Base-by-base conservation (phyloP, 2,113 vertebrate species). In the Cochlearius cochlearius region DNA sequence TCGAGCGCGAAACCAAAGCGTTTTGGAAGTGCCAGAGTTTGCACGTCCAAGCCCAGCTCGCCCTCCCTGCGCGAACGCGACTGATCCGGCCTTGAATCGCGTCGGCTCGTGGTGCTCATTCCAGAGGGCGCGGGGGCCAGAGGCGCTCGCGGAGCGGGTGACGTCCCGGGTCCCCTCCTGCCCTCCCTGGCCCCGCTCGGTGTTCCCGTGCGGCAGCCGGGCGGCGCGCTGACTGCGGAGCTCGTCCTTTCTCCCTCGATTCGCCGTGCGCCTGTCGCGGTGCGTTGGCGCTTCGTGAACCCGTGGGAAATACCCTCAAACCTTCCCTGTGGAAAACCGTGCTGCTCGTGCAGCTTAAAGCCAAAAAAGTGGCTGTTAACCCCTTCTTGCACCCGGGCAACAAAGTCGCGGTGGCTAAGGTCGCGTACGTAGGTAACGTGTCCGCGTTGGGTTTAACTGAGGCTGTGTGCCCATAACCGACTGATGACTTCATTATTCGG, bases 31-130 rank as follows among this genome's bases (percentile, higher is more conserved):
- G 45, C 19, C 12, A 1, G 13, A 4, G 26, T 32, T 52, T 21
- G 49, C 6, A 3, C 0, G 1, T 20, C 1, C 26, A 22, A 1
- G n/a, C 34, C 49, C 14, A 9, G 0, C 14, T n/a, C 0, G 0
- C n/a, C 32, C 10, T 53, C 30, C 25, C 25, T 4, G 19, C 13
- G 26, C 3, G 20, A 47, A 8, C 1, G 41, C 18, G 43, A 27
- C 55, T 11, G 66, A 34, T 9, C 27, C 3, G 2, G 34, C 60
- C 73, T 4, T 1, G 11, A 27, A 20, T 11, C 5, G 1, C 6
- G 0, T 7, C 0, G 0, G 10, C 49, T 60, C 1, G 0, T 12
- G 2, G 49, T 4, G 26, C 25, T 43, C 10, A 3, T 41, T 47
- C 0, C 29, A 0, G 49, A 10, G 74, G 39, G 9, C 26, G 7